Percentiles rank a stretch among this genome's conserved stretches.
phyloP scores from a whole-genome alignment of 2,888 invertebrate genomes.

The Myopa tessellatipennis region DNA sequence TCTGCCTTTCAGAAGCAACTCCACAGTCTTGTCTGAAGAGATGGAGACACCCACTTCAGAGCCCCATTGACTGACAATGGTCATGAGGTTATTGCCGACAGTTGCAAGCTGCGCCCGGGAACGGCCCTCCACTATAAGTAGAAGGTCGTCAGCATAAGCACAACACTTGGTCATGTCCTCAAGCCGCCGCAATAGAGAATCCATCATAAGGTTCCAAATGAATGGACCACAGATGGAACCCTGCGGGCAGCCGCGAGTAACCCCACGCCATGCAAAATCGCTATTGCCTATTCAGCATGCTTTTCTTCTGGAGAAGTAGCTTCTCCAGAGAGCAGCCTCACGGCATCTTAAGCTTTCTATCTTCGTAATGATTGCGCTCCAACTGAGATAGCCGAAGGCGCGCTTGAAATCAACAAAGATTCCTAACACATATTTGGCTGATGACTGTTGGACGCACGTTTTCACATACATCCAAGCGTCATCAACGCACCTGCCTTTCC shows the following conservation, averaged over 20 bases:
- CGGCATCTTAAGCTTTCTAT: slow-evolving; percentile 27
- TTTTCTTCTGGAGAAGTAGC: no score
- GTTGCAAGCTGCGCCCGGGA: slow-evolving; percentile 29
- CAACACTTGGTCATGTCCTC: slow-evolving; percentile 6
- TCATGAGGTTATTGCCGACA: not conserved
- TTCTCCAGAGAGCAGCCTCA: no score
- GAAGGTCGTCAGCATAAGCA: slow-evolving; percentile 40
- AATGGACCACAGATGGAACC: no score
- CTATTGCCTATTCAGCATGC: no score
- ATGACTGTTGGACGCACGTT: not conserved
- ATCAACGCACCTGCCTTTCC: slow-evolving; percentile 20
- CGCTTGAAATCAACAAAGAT: no score
- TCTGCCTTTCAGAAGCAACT: slow-evolving; percentile 43
- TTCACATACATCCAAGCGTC: slow-evolving; percentile 37
- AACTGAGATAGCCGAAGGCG: slow-evolving; percentile 47
- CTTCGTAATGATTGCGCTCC: slow-evolving; percentile 32
- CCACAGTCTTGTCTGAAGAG: slow-evolving; percentile 37
- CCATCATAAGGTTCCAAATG: slow-evolving; percentile 49
- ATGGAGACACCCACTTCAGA: slow-evolving; percentile 34
- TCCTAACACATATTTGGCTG: slow-evolving; percentile 35
- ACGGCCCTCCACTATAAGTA: slow-evolving; percentile 30
- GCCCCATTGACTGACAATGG: slow-evolving; percentile 30
- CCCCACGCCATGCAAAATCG: no score
- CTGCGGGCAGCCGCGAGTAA: no score
- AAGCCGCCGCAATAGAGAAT: slow-evolving; percentile 34